Evolutionary conservation across 2,113 vertebrate species (phyloP).

Genomic region (Saguinus midas): DNA sequence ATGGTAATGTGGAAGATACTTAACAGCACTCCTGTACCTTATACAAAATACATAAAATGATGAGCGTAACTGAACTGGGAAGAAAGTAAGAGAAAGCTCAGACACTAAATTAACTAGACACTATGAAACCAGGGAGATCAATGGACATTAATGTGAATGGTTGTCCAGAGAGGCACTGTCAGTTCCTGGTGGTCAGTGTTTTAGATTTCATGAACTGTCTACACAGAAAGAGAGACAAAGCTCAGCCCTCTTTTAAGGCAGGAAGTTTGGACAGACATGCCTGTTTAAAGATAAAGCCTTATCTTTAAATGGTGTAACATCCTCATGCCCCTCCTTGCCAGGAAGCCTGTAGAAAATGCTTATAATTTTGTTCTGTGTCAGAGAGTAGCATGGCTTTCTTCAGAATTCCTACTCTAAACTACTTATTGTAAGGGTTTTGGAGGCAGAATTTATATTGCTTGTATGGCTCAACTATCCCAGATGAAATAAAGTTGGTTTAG

Average conservation of each 20-base stretch:
- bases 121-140: rapidly evolving
- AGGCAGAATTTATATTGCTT: not conserved
- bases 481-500: not conserved
- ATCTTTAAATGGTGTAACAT: too few species aligned
- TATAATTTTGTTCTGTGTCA: not conserved
- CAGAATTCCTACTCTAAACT: not conserved
- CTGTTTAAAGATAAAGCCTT: not conserved
- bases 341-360: not conserved
- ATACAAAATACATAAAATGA: not conserved
- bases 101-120: not conserved
- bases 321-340: too few species aligned
- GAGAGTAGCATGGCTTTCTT: not conserved
- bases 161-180: rapidly evolving
- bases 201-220: rapidly evolving
- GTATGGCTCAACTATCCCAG: not conserved
- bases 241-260: rapidly evolving
- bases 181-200: rapidly evolving
- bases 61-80: not conserved
- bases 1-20: rapidly evolving
- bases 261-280: not conserved
- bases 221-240: not conserved
- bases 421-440: not conserved
- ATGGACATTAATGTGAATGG: rapidly evolving
- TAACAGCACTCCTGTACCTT: rapidly evolving
- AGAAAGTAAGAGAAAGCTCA: not conserved